phyloP scores from a whole-genome alignment of 2,888 invertebrate genomes.

The Tenodera sinensis region DNA sequence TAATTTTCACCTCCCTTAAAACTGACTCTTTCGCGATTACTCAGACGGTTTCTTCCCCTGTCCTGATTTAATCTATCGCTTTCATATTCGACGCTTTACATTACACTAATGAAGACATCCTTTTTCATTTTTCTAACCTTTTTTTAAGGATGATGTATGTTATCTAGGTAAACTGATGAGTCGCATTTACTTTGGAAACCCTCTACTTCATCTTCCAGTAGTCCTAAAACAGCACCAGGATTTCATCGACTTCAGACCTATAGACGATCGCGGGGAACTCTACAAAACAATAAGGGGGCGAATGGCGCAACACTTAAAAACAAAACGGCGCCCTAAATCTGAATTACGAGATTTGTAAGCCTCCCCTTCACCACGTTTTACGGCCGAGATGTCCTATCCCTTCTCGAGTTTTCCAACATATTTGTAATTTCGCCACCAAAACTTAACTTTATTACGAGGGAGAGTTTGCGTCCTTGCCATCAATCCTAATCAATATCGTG shows the following conservation, averaged over 20 bases:
- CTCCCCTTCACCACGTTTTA: background rate
- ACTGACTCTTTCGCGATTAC: no score
- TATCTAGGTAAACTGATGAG: no score
- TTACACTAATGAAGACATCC: no score
- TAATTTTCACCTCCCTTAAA: no score
- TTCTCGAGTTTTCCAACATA: background rate
- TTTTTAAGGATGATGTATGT: no score
- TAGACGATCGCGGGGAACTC: background rate
- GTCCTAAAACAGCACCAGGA: background rate
- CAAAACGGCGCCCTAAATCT: background rate
- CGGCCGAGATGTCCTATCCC: background rate
- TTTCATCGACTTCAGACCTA: background rate
- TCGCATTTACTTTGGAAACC: no score
- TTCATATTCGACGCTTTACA: no score
- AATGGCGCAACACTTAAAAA: background rate
- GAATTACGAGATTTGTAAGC: background rate
- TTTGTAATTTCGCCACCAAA: conserved; percentile 9
- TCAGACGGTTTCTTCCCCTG: no score
- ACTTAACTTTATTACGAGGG: conserved; percentile 21
- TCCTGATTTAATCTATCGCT: no score
- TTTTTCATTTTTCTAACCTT: no score
- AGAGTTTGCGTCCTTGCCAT: conserved; percentile 16
- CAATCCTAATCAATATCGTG: conserved; percentile 23
- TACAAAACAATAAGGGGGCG: background rate
- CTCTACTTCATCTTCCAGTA: background rate